Conservation (phyloP, 2,797 vertebrate species). For the Tragelaphus eurycerus region DNA sequence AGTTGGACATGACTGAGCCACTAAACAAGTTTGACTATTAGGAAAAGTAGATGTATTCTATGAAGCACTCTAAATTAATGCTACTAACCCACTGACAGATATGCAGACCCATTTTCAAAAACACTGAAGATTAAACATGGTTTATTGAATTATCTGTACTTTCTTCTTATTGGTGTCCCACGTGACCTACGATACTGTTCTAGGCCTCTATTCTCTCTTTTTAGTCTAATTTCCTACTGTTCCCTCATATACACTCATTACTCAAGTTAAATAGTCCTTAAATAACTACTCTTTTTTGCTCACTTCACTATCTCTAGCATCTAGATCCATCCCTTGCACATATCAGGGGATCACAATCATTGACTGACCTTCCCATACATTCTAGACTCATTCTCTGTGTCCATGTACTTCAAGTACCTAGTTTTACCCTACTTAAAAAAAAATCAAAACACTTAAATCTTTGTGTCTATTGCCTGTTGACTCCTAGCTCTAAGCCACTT, state of each 20-base stretch:
- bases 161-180: accelerated
- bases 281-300: not conserved
- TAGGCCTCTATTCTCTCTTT: not conserved
- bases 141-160: not conserved
- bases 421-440: not conserved
- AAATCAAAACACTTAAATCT: not conserved
- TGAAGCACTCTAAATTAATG: not conserved
- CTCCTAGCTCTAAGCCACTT: not conserved
- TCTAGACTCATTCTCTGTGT: not conserved
- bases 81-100: not conserved
- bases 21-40: too few relatives aligned
- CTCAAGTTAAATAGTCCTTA: not conserved
- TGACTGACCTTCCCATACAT: not conserved
- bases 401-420: not conserved
- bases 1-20: not conserved
- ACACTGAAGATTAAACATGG: too few relatives aligned
- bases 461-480: not conserved
- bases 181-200: not conserved
- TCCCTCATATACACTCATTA: not conserved
- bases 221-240: not conserved
- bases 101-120: not conserved
- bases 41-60: too few relatives aligned
- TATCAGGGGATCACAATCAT: not conserved
- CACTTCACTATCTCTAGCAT: not conserved
- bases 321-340: not conserved